Evolutionary conservation across 2,113 vertebrate genomes (phyloP), one percentile per base, ranked within the genome.

Genomic region (Gnathonemus echidnorhynchus): DNA sequence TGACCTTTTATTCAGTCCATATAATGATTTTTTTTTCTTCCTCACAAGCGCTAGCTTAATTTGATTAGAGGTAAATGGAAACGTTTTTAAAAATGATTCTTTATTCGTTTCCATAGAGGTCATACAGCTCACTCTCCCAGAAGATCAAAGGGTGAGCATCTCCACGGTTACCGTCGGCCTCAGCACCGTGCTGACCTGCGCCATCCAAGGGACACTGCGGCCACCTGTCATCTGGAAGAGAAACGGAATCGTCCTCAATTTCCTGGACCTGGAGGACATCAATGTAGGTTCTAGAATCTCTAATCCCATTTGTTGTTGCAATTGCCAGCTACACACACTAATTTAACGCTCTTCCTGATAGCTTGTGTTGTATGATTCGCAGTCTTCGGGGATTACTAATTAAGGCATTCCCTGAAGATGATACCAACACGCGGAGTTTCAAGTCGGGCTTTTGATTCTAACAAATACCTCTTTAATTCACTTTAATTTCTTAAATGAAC

Each of bases 211-310:
- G 70, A 96, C 95, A 0, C 95, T 98, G 94, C 95, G 97, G 0
- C 98, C 98, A 0, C 98, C 98, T 1, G 96, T 99, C 94, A 91
- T 99, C 91, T 99, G 98, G 98, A 98, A 96, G 88, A 97, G 97
- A 92, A 98, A 99, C 0, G 97, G 98, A 39, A 91, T 99, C 88
- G 90, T 96, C 80, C 94, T 99, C 88, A 98, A 99, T 95, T 97
- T 98, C 93, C 93, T 99, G 83, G 97, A 98, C 91, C 92, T 99
- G 92, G 98, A 99, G 93, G 98, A 99, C 90, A 99, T 99, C 91
- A 98, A 97, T 0, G 98, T 99, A 94, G 95, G 95, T 93, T 2
- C 27, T 45, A 31, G 53, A n/a, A 56, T 58, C 31, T 87, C 52
- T 13, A 56, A 11, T 50, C 5, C 21, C 48, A 27, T 31, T 5